Percentiles rank a stretch among this genome's conserved stretches.
Conservation (phyloP, 2,888 invertebrate species). For the Muschampia plurimacula region DNA sequence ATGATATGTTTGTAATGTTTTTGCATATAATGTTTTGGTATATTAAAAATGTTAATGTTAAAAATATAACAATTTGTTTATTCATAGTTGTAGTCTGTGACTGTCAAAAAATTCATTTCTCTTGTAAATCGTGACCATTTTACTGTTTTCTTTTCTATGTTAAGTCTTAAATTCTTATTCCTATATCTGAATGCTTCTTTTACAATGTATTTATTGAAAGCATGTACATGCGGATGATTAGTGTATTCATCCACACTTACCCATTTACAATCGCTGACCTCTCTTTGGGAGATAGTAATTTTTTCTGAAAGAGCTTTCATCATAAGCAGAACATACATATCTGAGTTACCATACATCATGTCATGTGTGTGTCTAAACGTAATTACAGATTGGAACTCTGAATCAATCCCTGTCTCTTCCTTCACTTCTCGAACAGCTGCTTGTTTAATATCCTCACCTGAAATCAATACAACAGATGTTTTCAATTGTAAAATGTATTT, state of each 20-base stretch:
- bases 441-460: constrained; percentile 92
- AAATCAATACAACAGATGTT: constrained; percentile 43
- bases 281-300: constrained; percentile 89
- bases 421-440: constrained; percentile 94
- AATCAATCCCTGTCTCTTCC: constrained; percentile 95
- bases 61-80: constrained; percentile 41
- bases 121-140: constrained; percentile 67
- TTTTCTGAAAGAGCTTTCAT: constrained; percentile 88
- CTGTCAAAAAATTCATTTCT: constrained; percentile 65
- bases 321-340: constrained; percentile 92
- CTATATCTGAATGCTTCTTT: constrained; percentile 88
- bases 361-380: constrained; percentile 92
- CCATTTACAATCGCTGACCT: constrained; percentile 92
- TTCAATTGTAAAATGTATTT: background rate
- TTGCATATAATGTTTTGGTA: too few species aligned
- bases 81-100: constrained; percentile 53
- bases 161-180: constrained; percentile 85
- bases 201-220: constrained; percentile 89
- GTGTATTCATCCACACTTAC: constrained; percentile 91
- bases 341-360: constrained; percentile 93
- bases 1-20: too few species aligned
- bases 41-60: too few species aligned
- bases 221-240: constrained; percentile 89
- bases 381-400: constrained; percentile 90
- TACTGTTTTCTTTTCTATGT: constrained; percentile 81